Evolutionary conservation across 1,140 invertebrate genomes (phyloP).

Genomic region (Apis cerana): DNA sequence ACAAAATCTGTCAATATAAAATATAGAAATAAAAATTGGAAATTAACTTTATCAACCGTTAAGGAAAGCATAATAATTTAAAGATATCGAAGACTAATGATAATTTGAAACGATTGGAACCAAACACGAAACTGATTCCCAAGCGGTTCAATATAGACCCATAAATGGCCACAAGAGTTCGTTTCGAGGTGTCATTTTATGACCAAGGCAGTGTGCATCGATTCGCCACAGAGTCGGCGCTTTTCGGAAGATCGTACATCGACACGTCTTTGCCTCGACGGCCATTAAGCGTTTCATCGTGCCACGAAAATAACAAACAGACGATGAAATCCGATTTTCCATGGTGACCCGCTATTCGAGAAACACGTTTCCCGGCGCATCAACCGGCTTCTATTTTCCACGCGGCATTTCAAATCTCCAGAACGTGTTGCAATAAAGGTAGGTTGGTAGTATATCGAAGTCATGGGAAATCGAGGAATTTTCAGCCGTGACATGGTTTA

Average conservation of each 20-base stretch:
- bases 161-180: background rate
- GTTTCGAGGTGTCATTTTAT: constrained; percentile 6
- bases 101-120: background rate
- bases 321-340: constrained; percentile 59
- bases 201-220: background rate
- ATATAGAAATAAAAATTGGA: background rate
- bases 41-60: background rate
- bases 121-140: background rate
- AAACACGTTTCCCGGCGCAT: constrained; percentile 21
- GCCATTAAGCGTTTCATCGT: constrained; percentile 27
- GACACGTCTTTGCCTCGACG: constrained; percentile 11
- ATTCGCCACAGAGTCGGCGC: background rate
- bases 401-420: constrained; percentile 7
- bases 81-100: no score
- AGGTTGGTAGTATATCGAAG: constrained; percentile 5
- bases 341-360: constrained; percentile 38
- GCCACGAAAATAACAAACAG: constrained; percentile 45
- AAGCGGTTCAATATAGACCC: no score
- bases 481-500: constrained; percentile 42
- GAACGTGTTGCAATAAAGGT: constrained; percentile 50
- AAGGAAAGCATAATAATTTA: background rate
- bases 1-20: background rate
- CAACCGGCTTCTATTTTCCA: constrained; percentile 37
- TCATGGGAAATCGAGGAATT: constrained; percentile 40
- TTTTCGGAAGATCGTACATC: background rate